Evolutionary conservation across 2,113 vertebrate species (phyloP), one percentile per base, ranked within the genome.

Genomic region (Tenebrosternarchus preto): DNA sequence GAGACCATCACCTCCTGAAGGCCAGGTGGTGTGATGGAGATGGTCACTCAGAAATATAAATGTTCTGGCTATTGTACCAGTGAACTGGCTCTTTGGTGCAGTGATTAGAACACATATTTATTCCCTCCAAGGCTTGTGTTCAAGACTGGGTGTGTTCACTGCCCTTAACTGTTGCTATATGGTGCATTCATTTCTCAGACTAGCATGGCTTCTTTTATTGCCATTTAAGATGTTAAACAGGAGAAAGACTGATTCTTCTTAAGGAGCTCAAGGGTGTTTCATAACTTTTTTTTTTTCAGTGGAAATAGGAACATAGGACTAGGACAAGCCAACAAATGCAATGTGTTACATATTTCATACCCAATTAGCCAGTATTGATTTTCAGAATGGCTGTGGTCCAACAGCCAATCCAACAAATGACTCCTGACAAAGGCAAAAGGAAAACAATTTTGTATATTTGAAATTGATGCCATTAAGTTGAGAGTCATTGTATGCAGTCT

Each of bases 351-450:
- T 39, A n/a, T 68, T 19, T 68, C 31, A 39, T 39, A 68, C 31
- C 64, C 31, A 39, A 39, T 68, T 39, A 68, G 64, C 64, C 64
- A 39, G 22, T 68, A 68, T 39, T 68, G 33, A 68, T 68, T 68
- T 36, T 39, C 33, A 68, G n/a, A 68, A 68, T 68, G 31, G 33
- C 31, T 68, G 64, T 20, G 8, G 64, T 68, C 20, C 64, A 68
- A 39, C 11, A 22, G 31, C 33, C 20, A 22, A n/a, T 36, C 31
- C 64, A 53, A 17, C 39, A 76, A 76, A 76, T 24, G 36, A 55
- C 24, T 31, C 19, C 74, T 22, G 39, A 50, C 46, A 76, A 64
- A 76, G 39, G 24, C 39, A 15, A 50, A 6, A 19, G 19, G 36
- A 73, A 61, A 29, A 66, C 29, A 29, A 17, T 60, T 75, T 39